phyloP scores from a whole-genome alignment of 2,113 vertebrate genomes.

The Rhombomys opimus region DNA sequence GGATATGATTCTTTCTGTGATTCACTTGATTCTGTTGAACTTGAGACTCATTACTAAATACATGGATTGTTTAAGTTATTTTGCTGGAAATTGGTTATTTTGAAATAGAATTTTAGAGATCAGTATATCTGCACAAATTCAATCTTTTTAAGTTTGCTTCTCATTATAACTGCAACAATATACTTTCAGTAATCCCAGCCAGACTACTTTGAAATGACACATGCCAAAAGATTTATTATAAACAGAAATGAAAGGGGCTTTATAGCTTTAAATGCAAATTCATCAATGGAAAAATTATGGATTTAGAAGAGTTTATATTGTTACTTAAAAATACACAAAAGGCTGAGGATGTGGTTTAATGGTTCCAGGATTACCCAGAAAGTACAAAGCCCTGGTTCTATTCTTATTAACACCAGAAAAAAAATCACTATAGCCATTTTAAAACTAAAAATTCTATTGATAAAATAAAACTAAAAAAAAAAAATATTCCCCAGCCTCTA shows the following conservation, averaged over 20 bases:
- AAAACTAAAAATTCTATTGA: conserved; percentile 29
- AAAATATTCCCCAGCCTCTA: background rate
- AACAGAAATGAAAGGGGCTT: background rate
- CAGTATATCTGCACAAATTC: background rate
- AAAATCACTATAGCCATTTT: background rate
- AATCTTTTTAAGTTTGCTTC: conserved; percentile 1
- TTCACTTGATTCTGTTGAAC: background rate
- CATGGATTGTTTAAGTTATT: background rate
- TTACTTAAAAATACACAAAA: conserved; percentile 41
- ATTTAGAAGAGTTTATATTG: conserved; percentile 13
- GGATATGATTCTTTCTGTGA: background rate
- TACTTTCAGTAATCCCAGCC: background rate
- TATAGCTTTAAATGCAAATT: conserved; percentile 31
- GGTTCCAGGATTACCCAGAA: background rate
- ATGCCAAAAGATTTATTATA: conserved; percentile 37
- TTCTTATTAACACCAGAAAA: background rate
- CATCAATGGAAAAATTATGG: background rate
- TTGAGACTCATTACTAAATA: background rate
- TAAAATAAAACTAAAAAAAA: conserved; percentile 40
- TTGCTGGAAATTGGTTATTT: conserved; percentile 29
- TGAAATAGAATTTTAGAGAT: conserved; percentile 5
- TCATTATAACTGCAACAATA: background rate
- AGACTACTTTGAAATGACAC: conserved; percentile 10
- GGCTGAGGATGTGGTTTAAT: background rate
- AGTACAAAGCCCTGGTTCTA: background rate